Evolutionary conservation across 1,140 invertebrate genomes (phyloP), one percentile per base, ranked within the genome.

Genomic region (Saccostrea glomerata): DNA sequence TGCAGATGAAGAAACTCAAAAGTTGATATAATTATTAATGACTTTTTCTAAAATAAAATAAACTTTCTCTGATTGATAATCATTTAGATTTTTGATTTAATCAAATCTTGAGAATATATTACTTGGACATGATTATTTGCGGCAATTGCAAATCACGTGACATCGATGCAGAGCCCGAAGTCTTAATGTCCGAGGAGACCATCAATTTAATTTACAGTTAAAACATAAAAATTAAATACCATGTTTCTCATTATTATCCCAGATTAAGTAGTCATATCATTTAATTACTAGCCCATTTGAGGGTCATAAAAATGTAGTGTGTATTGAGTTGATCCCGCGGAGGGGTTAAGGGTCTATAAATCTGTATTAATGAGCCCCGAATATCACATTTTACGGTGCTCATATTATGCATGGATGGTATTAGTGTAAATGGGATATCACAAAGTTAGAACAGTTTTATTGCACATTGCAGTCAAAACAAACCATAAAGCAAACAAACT

Each of bases 221-320:
- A 77, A 77, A 77, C 70, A 77, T 77, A 77, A 77, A 77, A 77
- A 77, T 77, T 30, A 77, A 77, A 77, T 25, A 77, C 70, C 70
- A 77, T 77, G 70, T 77, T 77, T 30, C 23, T 36, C 70, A 77
- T 77, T 77, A 77, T 77, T 77, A 77, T 77, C 70, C 12, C 25
- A 11, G 70, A 77, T 77, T 77, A 77, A 77, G 70, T 77, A 36
- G 25, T 25, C 70, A 77, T 77, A 25, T 77, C 30, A 77, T 77
- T 77, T 77, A 77, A 77, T 77, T 77, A 77, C 70, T 77, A 25
- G 30, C 70, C 70, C 70, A 77, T 77, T 77, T 23, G 25, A 77
- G 70, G 70, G 70, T 77, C 23, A 77, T 77, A 77, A 77, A 77
- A 77, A 77, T 77, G 70, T 77, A 77, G 70, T 77, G 70, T 77